phyloP scores from a whole-genome alignment of 1,140 invertebrate genomes.

The Portunus trituberculatus region DNA sequence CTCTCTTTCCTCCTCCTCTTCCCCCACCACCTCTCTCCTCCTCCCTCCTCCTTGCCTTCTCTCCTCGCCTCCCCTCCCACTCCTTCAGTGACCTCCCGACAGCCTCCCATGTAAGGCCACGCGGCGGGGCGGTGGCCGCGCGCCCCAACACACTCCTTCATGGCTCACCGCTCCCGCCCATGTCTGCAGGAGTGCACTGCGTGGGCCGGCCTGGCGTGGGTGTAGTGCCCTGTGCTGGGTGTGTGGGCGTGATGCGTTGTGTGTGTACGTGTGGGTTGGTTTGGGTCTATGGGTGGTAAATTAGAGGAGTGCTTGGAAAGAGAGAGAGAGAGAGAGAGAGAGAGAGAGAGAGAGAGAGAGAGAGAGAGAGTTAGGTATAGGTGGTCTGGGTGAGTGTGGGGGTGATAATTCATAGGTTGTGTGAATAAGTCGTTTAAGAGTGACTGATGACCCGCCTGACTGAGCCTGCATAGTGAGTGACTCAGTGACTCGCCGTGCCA shows the following conservation, averaged over 20 bases:
- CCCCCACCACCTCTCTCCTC: not conserved
- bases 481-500: no score
- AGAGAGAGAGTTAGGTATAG: no score
- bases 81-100: not conserved
- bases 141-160: not conserved
- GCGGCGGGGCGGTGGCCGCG: not conserved
- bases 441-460: not conserved
- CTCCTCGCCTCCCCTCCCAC: not conserved
- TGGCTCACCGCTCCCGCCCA: not conserved
- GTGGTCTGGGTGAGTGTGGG: not conserved
- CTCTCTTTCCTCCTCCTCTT: not conserved
- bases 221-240: not conserved
- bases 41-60: not conserved
- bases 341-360: no score
- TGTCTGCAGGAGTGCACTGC: not conserved
- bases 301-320: no score
- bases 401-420: not conserved
- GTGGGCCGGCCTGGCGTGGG: not conserved
- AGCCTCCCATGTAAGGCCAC: not conserved
- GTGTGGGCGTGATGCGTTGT: not conserved
- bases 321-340: no score
- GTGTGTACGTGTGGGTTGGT: not conserved
- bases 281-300: not conserved
- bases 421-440: not conserved
- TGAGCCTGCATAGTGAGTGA: not conserved